Percentiles rank a stretch among this genome's conserved stretches.
Conservation (phyloP, 2,113 vertebrate species). For the Struthidea cinerea region DNA sequence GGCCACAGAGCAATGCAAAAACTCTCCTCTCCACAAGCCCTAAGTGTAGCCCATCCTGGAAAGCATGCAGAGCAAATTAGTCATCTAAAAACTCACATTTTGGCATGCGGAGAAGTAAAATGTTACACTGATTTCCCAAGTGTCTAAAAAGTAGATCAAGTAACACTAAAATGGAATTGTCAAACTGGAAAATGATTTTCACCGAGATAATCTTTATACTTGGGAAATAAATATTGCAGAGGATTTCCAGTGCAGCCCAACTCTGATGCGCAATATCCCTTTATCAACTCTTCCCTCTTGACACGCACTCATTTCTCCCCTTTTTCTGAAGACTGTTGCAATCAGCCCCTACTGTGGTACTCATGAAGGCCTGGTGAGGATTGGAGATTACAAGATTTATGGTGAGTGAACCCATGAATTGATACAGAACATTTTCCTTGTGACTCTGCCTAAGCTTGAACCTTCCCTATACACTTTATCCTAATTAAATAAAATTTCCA, state of each 20-base stretch:
- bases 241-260: neutral
- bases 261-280: neutral
- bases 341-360: neutral
- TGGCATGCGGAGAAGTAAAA: conserved; percentile 64
- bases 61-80: conserved; percentile 65
- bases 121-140: conserved; percentile 71
- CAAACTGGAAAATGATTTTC: conserved; percentile 68
- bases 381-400: neutral
- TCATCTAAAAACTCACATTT: conserved; percentile 63
- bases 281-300: neutral
- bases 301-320: neutral
- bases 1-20: conserved; percentile 46
- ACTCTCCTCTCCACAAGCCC: conserved; percentile 45
- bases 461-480: neutral
- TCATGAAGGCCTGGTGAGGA: neutral
- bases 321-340: neutral
- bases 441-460: neutral
- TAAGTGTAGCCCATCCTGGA: conserved; percentile 41
- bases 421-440: neutral
- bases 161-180: conserved; percentile 71
- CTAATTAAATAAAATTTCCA: neutral
- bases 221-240: conserved; percentile 56
- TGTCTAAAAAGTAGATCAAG: conserved; percentile 71
- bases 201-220: conserved; percentile 54
- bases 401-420: neutral